These are phyloP conservation scores for Holothuria scabra DNA, from an alignment of 53 echinoderm and acorn worm genomes.

Conservation along the genomic window DNA sequence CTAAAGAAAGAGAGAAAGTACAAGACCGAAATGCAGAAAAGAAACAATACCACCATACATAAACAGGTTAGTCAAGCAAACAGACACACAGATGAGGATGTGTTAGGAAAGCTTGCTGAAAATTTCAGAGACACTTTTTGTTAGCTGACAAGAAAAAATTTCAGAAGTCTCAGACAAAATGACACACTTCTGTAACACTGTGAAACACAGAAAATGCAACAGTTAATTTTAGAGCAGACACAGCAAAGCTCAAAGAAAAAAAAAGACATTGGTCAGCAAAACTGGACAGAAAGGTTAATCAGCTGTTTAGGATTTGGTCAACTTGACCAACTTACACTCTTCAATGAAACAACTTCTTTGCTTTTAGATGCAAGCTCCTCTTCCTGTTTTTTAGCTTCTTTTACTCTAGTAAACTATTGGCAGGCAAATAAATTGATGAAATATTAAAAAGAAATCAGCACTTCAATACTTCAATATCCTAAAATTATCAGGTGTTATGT, in stretches of 20 bases:
- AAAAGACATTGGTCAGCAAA: background rate
- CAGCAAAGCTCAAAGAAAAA: too few species aligned
- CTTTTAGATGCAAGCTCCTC: constrained; percentile 84
- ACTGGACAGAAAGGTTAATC: background rate
- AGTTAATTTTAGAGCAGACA: background rate
- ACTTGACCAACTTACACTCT: constrained; percentile 82
- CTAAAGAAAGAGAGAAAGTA: constrained; percentile 28
- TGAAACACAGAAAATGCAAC: background rate
- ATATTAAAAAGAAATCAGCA: too few species aligned
- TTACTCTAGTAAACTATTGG: constrained; percentile 82
- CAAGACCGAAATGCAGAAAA: background rate
- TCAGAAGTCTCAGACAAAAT: background rate
- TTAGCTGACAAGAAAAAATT: too few species aligned
- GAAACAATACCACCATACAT: background rate
- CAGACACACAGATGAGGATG: too few species aligned
- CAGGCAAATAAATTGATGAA: too few species aligned
- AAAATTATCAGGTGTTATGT: too few species aligned
- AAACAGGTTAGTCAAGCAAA: too few species aligned
- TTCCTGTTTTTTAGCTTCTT: constrained; percentile 94
- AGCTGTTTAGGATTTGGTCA: background rate
- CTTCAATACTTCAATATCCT: too few species aligned
- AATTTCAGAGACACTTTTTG: too few species aligned
- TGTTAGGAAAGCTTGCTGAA: too few species aligned
- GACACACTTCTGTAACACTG: background rate
- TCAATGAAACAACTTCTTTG: constrained; percentile 88